These are phyloP conservation scores for Brachionus rubens DNA, from an alignment of 1,140 invertebrate genomes.

Conservation along the genomic window DNA sequence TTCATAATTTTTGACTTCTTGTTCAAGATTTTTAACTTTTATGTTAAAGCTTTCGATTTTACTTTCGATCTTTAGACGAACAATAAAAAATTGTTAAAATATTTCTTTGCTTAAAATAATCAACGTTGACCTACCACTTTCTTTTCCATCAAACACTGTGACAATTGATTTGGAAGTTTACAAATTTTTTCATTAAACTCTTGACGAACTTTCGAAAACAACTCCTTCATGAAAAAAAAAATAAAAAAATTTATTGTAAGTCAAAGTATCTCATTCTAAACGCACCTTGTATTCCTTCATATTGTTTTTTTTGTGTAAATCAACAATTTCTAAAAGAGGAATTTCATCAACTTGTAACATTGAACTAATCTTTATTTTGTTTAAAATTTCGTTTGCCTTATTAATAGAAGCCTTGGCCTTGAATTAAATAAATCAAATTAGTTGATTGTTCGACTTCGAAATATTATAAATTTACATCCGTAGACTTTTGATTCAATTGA, in stretches of 20 bases:
- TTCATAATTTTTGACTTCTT: constrained; percentile 30
- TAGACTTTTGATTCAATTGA: constrained; percentile 32
- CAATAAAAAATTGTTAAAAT: neutral
- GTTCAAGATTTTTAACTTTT: neutral
- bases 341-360: neutral
- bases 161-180: neutral
- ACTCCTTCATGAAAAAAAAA: neutral
- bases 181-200: constrained; percentile 23
- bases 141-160: neutral
- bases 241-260: neutral
- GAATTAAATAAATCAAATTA: neutral
- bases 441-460: neutral
- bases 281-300: constrained; percentile 15
- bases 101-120: neutral
- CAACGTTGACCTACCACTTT: constrained; percentile 43
- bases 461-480: neutral
- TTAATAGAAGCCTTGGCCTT: constrained; percentile 5
- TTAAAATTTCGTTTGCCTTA: constrained; percentile 30
- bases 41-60: constrained; percentile 25
- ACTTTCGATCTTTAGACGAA: neutral
- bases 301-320: constrained; percentile 42
- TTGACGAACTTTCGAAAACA: neutral
- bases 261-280: neutral
- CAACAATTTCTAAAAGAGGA: neutral
- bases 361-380: constrained; percentile 17